Conservation (phyloP, 2,888 invertebrate species). For the Nemurella pictetii region DNA sequence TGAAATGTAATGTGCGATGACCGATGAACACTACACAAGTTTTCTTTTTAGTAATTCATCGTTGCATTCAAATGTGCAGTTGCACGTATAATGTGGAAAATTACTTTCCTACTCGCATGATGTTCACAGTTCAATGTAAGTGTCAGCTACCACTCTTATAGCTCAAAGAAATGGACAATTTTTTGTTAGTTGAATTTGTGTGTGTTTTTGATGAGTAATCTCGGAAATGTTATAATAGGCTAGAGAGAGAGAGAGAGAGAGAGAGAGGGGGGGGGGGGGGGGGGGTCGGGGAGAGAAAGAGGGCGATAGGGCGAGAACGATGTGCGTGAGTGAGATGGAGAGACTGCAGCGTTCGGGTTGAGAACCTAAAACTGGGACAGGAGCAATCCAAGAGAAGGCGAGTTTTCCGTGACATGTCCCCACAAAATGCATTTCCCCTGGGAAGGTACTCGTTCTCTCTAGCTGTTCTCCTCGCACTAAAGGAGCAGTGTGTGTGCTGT, state of each 20-base stretch:
- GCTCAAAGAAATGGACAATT: no score
- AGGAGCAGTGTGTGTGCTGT: not conserved
- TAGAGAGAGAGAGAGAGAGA: conserved; percentile 9
- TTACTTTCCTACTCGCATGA: no score
- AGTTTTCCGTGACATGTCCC: conserved; percentile 18
- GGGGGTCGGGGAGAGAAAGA: not conserved
- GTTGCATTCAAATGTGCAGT: no score
- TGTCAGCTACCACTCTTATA: no score
- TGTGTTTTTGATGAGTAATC: no score
- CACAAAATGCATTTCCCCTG: conserved; percentile 3
- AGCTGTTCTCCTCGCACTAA: not conserved
- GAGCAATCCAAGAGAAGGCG: not conserved
- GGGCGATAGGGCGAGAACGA: not conserved
- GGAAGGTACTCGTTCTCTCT: not conserved
- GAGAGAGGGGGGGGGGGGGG: not conserved
- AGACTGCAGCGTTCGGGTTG: conserved; percentile 30
- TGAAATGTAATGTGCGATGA: no score
- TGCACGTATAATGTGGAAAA: no score
- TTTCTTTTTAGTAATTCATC: no score
- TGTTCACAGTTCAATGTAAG: no score
- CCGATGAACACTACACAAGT: no score
- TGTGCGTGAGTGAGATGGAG: not conserved
- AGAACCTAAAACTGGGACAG: conserved; percentile 37
- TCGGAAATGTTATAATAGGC: not conserved
- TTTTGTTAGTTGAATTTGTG: no score